Evolutionary conservation across 2,888 invertebrate species (phyloP), one percentile per base, ranked within the genome.

Genomic region (Muschampia plurimacula): DNA sequence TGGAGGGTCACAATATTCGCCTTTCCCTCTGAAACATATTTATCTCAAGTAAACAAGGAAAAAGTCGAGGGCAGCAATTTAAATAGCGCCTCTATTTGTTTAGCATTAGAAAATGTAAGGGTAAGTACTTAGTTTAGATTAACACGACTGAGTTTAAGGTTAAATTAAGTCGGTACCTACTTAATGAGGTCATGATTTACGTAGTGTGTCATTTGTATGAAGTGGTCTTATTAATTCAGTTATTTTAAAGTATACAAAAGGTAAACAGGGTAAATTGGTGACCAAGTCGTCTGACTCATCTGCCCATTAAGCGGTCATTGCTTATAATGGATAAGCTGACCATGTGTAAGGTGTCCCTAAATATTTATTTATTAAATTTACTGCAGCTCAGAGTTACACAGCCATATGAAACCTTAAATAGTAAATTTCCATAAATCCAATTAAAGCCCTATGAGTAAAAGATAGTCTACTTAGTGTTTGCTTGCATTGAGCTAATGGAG

Each of bases 1-100:
- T 57, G 55, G 28, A 52, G 63, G 44, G 55, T 57, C 63, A 64
- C 57, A 57, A 15, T 70, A 55, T 70, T 64, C 44, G 64, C 65
- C 55, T 64, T 59, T 70, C 32, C n/a, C 46, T 65, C 44, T 64
- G 44, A 65, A 69, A 69, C 69, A 69, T 66, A 60, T 68, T 69
- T 70, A 65, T 70, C 57, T 65, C 28, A 59, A 44, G 28, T 36
- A 70, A 65, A 70, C 70, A 70, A 46, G 57, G 63, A 65, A 41
- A 70, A 70, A 70, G 32, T 46, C 15, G 64, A 70, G 64, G 44
- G 62, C 44, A 44, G 32, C 57, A 44, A 32, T 64, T 69, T 41
- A 63, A 69, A 69, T 52, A 52, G 39, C 52, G 52, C n/a, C 15
- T 32, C 44, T 36, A 6, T 70, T 70, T 70, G 44, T 7, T 64